These are phyloP conservation scores for Rhizoglyphus robini DNA, from an alignment of 1,140 invertebrate species.

Conservation along the genomic window DNA sequence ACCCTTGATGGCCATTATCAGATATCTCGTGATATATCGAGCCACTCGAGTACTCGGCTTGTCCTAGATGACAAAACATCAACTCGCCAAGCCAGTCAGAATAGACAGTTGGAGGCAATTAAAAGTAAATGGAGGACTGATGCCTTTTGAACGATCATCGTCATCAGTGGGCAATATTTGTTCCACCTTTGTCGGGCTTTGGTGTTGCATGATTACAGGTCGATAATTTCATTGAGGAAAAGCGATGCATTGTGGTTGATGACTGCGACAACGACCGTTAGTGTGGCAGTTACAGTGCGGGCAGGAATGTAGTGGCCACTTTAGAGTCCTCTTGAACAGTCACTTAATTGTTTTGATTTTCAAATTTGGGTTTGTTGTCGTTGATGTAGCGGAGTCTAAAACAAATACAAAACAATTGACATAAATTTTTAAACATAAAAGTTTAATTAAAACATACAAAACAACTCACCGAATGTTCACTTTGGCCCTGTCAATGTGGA, in stretches of 20 bases:
- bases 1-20: neutral
- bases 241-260: constrained; percentile 73
- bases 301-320: constrained; percentile 68
- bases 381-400: constrained; percentile 78
- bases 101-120: too few relatives aligned
- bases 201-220: constrained; percentile 75
- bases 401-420: constrained; percentile 1
- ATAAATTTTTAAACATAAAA: neutral
- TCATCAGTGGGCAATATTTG: constrained; percentile 89
- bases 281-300: constrained; percentile 83
- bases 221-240: constrained; percentile 62
- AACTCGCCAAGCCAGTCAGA: neutral
- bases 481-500: constrained; percentile 88
- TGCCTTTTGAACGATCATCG: constrained; percentile 80
- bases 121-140: constrained; percentile 87
- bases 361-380: constrained; percentile 85
- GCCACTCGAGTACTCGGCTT: neutral
- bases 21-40: neutral
- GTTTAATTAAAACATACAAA: too few relatives aligned
- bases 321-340: constrained; percentile 77
- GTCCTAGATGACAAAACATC: neutral
- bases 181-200: constrained; percentile 67
- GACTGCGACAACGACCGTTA: constrained; percentile 86
- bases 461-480: constrained; percentile 50
- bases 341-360: constrained; percentile 77